Percentiles rank a stretch among this genome's conserved stretches.
These are phyloP conservation scores for Spilosoma lubricipeda DNA, from an alignment of 2,888 invertebrate genomes.

Conservation along the genomic window DNA sequence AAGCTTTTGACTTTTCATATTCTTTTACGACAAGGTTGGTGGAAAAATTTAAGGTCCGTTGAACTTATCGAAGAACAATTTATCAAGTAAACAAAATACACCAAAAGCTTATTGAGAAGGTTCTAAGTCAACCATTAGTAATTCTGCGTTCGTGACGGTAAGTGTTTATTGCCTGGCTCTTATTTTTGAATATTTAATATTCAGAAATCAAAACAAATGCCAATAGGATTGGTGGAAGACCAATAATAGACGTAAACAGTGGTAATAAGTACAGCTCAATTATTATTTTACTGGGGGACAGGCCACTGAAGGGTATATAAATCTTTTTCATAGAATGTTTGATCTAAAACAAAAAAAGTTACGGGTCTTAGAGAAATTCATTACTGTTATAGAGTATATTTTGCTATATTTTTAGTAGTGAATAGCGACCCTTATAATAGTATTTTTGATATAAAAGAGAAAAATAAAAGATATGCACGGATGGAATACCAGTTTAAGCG, in stretches of 20 bases:
- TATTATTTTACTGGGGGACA: neutral
- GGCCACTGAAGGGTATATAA: neutral
- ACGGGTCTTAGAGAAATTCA: no score
- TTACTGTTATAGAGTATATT: no score
- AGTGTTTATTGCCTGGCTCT: neutral
- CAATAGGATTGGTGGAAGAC: neutral
- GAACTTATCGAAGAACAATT: slow-evolving; percentile 9
- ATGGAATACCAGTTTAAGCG: no score
- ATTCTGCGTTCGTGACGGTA: neutral
- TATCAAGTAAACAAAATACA: slow-evolving; percentile 27
- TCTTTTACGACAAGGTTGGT: neutral
- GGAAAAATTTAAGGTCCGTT: slow-evolving; percentile 9
- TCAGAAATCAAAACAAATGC: neutral
- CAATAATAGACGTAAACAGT: neutral
- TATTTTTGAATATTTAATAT: neutral
- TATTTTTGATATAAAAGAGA: neutral
- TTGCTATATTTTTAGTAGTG: no score
- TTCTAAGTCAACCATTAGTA: slow-evolving; percentile 12
- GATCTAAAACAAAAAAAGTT: no score
- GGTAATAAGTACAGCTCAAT: neutral
- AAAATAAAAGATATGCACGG: no score
- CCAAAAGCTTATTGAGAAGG: slow-evolving; percentile 9
- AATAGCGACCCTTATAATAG: neutral
- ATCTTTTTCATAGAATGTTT: neutral
- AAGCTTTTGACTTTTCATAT: neutral